Evolutionary conservation across 2,888 invertebrate genomes (phyloP), one percentile per base, ranked within the genome.

Genomic region (Diarsia brunnea): DNA sequence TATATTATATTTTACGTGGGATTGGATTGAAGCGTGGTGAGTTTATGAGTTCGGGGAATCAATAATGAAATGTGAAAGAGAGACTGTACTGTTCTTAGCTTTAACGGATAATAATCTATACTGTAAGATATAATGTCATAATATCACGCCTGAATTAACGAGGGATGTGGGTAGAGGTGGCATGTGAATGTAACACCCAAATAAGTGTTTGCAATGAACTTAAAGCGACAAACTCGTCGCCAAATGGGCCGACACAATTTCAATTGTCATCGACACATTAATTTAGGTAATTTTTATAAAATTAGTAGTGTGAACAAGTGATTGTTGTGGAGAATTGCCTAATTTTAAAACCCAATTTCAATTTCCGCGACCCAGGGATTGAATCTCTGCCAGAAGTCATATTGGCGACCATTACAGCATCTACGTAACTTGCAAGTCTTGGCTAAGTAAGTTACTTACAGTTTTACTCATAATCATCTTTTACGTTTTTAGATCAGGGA

Each of bases 1-100:
- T 45, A 64, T 78, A 53, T 53, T 47, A 43, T 24, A 63, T 67
- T 51, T 58, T n/a, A 51, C 81, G 63, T 74, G 45, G 67, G 63
- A 27, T 45, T 27, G 51, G 8, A 81, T n/a, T n/a, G n/a, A 43
- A 43, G 12, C 49, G 14, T 16, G 2, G 45, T 43, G 49, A 31
- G 38, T 24, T 73, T 66, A 27, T 43, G 4, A 38, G 19, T 67
- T 73, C 49, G 10, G 27, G 10, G 49, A 73, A 81, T 49, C 81
- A 24, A 66, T 73, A 66, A 14, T 78, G 24, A 1, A 67, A 77
- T 12, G 12, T 27, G 24, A 51, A 49, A 60, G 12, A 12, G 31
- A 76, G 19, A 31, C 21, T 49, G 10, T 27, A 7, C n/a, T 21
- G 11, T 75, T 14, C 4, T 73, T 2, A 7, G 16, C 4, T 38